These are phyloP conservation scores for Agriopis aurantiaria DNA, from an alignment of 2,888 invertebrate genomes.

Conservation along the genomic window DNA sequence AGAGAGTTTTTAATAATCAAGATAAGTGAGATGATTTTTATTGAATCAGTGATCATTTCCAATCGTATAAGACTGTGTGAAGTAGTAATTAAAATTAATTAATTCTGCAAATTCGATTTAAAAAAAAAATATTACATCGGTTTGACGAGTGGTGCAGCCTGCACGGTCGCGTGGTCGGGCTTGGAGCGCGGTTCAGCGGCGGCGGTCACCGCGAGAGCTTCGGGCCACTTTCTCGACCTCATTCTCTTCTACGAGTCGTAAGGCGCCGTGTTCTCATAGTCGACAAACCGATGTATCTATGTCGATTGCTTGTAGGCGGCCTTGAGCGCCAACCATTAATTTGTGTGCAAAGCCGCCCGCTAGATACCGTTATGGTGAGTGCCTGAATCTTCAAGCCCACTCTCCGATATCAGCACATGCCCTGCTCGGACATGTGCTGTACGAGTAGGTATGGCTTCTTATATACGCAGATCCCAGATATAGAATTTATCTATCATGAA, in stretches of 20 bases:
- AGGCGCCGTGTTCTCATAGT: conserved; percentile 80
- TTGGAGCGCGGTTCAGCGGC: conserved; percentile 35
- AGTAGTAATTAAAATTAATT: conserved; percentile 55
- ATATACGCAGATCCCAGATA: neutral
- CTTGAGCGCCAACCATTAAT: conserved; percentile 84
- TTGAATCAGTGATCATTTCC: conserved; percentile 51
- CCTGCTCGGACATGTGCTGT: conserved; percentile 46
- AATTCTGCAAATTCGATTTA: conserved; percentile 29
- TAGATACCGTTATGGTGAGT: conserved; percentile 77
- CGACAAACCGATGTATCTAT: conserved; percentile 83
- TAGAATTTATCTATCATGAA: no score
- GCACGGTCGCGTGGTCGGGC: neutral
- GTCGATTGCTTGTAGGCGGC: conserved; percentile 85
- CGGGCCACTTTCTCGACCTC: conserved; percentile 80
- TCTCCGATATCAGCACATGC: conserved; percentile 64
- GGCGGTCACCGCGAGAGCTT: conserved; percentile 46
- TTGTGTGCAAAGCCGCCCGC: conserved; percentile 81
- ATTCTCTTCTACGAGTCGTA: conserved; percentile 76
- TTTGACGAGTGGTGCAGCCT: neutral
- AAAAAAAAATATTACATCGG: conserved; percentile 47
- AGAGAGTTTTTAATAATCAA: conserved; percentile 65
- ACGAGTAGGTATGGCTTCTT: neutral
- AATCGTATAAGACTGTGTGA: conserved; percentile 51
- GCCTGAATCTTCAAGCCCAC: conserved; percentile 74
- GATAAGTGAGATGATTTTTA: conserved; percentile 50